Evolutionary conservation across 1,140 invertebrate genomes (phyloP).

Genomic region (Nymphalis io): DNA sequence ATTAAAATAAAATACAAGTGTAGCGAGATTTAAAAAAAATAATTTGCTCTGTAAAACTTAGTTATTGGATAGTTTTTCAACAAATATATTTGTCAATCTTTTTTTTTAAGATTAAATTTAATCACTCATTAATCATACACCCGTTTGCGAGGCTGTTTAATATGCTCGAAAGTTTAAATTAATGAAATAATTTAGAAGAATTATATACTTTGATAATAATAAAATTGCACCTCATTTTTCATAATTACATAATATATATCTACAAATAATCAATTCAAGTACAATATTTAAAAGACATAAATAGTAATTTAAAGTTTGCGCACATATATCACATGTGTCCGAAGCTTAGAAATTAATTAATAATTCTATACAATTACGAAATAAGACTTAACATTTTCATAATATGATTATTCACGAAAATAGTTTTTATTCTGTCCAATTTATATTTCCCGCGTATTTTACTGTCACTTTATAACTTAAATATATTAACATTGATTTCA

Average conservation of each 20-base stretch:
- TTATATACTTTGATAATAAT: neutral
- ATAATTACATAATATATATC: neutral
- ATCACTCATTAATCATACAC: neutral
- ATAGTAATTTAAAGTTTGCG: constrained; percentile 1
- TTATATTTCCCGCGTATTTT: neutral
- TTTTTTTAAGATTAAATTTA: neutral
- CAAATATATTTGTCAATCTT: neutral
- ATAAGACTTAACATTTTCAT: neutral
- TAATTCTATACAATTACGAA: constrained; percentile 6
- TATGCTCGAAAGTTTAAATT: neutral
- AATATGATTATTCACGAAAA: neutral
- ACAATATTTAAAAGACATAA: neutral
- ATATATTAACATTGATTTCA: constrained; percentile 2
- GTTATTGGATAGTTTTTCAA: neutral
- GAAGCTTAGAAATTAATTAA: neutral
- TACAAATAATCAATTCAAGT: neutral
- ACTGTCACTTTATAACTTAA: constrained; percentile 5
- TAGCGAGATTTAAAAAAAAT: too few relatives aligned
- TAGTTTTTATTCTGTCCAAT: neutral
- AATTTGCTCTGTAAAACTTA: too few relatives aligned
- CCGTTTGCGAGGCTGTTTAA: neutral
- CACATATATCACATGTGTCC: constrained; percentile 11
- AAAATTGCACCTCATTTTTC: neutral
- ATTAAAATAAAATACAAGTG: too few relatives aligned
- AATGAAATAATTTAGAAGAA: neutral